Conservation (phyloP, 2,888 invertebrate genomes). For the Apamea anceps region DNA sequence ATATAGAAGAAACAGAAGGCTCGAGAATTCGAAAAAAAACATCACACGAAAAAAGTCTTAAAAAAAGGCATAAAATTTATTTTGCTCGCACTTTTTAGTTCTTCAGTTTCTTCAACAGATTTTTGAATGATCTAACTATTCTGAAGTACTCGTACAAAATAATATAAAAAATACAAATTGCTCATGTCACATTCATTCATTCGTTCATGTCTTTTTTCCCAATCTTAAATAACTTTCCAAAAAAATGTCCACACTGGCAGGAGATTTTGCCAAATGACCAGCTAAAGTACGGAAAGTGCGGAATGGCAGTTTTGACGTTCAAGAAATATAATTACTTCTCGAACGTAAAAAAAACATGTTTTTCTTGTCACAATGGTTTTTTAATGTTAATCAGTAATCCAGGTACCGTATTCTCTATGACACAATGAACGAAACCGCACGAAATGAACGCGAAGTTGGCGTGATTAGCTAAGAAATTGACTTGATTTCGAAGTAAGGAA, state of each 20-base stretch:
- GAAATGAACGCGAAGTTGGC: too few species aligned
- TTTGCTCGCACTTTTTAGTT: not conserved
- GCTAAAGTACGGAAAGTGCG: too few species aligned
- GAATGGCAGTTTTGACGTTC: too few species aligned
- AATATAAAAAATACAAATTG: not conserved
- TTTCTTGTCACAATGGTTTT: too few species aligned
- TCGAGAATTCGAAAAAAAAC: not conserved
- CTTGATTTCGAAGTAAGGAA: too few species aligned
- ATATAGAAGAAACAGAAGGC: conserved; percentile 34
- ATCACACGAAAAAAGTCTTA: not conserved
- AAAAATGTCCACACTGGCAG: not conserved
- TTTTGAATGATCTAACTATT: not conserved
- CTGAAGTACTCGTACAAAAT: not conserved
- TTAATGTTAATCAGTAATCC: too few species aligned
- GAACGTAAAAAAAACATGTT: too few species aligned
- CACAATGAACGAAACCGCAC: too few species aligned
- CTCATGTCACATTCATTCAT: not conserved
- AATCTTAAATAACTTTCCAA: not conserved
- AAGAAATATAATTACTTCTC: too few species aligned
- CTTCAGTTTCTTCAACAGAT: not conserved
- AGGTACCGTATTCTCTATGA: too few species aligned
- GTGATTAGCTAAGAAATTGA: too few species aligned
- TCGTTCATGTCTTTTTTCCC: not conserved
- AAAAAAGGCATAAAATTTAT: not conserved
- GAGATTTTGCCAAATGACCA: too few species aligned